Evolutionary conservation across 1,140 invertebrate genomes (phyloP).

Genomic region (Hylyphantes graminicola): DNA sequence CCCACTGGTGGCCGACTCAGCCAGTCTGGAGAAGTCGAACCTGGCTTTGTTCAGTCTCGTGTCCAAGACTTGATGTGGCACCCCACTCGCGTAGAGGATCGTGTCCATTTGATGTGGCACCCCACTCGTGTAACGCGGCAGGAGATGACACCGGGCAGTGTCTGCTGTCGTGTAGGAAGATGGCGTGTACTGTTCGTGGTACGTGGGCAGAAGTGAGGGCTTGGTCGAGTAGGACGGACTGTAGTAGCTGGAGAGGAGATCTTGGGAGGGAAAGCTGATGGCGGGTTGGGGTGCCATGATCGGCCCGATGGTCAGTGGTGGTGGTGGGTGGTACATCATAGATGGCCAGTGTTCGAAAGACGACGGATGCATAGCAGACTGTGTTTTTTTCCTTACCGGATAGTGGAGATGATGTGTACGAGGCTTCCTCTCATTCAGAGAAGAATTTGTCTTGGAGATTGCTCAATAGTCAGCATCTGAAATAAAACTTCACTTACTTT

Average conservation of each 20-base stretch:
- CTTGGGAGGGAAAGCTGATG: constrained; percentile 17
- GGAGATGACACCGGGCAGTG: constrained; percentile 16
- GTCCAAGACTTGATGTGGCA: no score
- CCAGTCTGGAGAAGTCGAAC: constrained; percentile 65
- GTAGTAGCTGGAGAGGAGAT: constrained; percentile 23
- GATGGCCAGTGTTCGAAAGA: constrained; percentile 39
- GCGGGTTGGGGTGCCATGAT: not conserved
- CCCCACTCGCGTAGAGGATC: not conserved
- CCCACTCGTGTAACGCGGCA: not conserved
- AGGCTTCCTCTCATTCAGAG: no score
- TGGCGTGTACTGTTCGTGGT: constrained; percentile 41
- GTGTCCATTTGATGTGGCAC: constrained; percentile 22
- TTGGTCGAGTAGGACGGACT: not conserved
- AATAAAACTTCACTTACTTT: no score
- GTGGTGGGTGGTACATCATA: constrained; percentile 43
- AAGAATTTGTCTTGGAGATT: no score
- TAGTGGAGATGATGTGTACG: no score
- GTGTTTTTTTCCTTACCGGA: not conserved
- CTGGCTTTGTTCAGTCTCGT: constrained; percentile 28
- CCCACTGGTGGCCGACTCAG: constrained; percentile 64
- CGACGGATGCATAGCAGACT: constrained; percentile 39
- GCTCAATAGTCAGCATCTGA: no score
- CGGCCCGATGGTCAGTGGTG: not conserved
- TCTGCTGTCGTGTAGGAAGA: constrained; percentile 11
- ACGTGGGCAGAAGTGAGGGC: constrained; percentile 5